Conservation (phyloP, 2,888 invertebrate species). For the Leptarthrus brevirostris region DNA sequence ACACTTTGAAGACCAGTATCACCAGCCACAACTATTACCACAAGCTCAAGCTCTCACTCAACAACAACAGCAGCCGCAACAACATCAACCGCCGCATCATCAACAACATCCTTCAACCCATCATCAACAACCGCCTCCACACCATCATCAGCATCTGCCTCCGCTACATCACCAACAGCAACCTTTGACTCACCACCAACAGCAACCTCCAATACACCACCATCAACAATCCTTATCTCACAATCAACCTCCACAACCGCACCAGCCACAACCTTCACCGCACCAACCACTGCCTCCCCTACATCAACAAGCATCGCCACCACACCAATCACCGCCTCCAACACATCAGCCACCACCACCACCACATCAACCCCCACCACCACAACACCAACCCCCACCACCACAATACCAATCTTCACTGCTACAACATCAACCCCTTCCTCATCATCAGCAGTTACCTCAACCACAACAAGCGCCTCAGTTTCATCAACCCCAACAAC, state of each 20-base stretch:
- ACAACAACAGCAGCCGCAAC: constrained; percentile 35
- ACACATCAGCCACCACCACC: constrained; percentile 32
- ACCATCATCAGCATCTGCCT: not conserved
- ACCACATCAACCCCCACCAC: too few species aligned
- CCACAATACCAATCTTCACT: constrained; percentile 64
- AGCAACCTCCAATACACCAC: not conserved
- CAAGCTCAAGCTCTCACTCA: constrained; percentile 26
- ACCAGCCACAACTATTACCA: constrained; percentile 49
- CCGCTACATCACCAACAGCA: not conserved
- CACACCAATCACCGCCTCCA: not conserved
- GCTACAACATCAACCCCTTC: constrained; percentile 48
- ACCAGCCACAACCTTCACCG: constrained; percentile 60
- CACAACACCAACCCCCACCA: constrained; percentile 21
- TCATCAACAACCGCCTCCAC: constrained; percentile 46
- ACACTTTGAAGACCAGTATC: constrained; percentile 21
- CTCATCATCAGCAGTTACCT: not conserved
- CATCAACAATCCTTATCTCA: too few species aligned
- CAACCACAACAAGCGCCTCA: not conserved
- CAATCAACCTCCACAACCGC: constrained; percentile 63
- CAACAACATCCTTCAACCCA: too few species aligned
- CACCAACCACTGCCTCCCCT: constrained; percentile 34
- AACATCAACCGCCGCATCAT: constrained; percentile 55
- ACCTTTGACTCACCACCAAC: not conserved
- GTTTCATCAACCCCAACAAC: not conserved
- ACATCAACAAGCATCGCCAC: not conserved